phyloP scores from a whole-genome alignment of 1,140 invertebrate species.

The Hypsibius dujardini region DNA sequence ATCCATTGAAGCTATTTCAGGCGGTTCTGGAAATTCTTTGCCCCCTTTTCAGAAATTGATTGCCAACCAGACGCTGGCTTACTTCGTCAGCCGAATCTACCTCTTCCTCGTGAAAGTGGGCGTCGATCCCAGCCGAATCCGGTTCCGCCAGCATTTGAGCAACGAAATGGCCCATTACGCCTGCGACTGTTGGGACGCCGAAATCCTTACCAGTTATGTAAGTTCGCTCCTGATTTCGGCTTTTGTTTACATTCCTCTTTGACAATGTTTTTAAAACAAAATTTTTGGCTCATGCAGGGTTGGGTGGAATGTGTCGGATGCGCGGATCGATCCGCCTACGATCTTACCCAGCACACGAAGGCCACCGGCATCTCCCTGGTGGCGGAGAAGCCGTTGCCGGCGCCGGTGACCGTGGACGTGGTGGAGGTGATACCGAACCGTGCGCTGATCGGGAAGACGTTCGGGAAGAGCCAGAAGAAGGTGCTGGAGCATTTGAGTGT shows the following conservation, averaged over 20 bases:
- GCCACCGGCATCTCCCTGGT: conserved; percentile 72
- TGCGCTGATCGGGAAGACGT: conserved; percentile 68
- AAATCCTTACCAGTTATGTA: conserved; percentile 77
- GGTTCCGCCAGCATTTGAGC: conserved; percentile 92
- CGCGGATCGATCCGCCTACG: conserved; percentile 93
- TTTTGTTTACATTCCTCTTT: conserved; percentile 11
- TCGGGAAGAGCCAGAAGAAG: conserved; percentile 77
- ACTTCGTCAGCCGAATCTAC: conserved; percentile 91
- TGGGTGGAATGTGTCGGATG: conserved; percentile 99
- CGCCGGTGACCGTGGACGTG: conserved; percentile 46
- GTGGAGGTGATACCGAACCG: conserved; percentile 64
- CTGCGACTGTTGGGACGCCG: conserved; percentile 98
- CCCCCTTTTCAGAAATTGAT: conserved; percentile 51
- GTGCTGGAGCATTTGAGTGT: conserved; percentile 51
- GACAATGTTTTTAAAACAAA: background rate
- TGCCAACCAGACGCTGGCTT: conserved; percentile 89
- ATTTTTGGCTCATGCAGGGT: conserved; percentile 42
- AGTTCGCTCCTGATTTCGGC: conserved; percentile 27
- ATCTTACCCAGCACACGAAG: conserved; percentile 78
- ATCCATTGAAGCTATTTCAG: too few species aligned
- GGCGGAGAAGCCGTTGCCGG: conserved; percentile 69
- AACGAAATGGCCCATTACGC: conserved; percentile 99
- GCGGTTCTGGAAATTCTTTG: too few species aligned
- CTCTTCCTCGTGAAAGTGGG: conserved; percentile 71
- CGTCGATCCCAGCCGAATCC: conserved; percentile 59